Percentiles rank a stretch among this genome's conserved stretches.
phyloP scores from a whole-genome alignment of 2,888 invertebrate genomes.

The Spialia ferax region DNA sequence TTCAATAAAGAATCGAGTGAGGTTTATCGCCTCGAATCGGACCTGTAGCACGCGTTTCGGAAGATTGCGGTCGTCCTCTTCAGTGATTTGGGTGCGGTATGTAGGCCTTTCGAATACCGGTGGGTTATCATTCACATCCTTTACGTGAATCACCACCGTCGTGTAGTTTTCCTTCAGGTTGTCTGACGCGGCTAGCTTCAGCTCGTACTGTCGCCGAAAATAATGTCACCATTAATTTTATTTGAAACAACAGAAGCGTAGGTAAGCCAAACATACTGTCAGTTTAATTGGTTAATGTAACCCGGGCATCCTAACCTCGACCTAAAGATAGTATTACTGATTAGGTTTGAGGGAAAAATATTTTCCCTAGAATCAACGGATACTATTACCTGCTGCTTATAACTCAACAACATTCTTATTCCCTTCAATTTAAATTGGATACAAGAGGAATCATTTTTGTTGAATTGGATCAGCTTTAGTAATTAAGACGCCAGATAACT shows the following conservation, averaged over 20 bases:
- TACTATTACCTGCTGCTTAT: not conserved
- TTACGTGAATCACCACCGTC: constrained; percentile 98
- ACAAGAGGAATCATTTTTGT: not conserved
- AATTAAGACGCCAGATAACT: constrained; percentile 55
- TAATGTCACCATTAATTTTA: constrained; percentile 20
- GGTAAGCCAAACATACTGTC: not conserved
- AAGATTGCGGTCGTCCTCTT: constrained; percentile 97
- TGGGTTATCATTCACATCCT: constrained; percentile 99
- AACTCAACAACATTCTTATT: not conserved
- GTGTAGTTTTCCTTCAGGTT: constrained; percentile 99
- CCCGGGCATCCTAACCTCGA: too few relatives aligned
- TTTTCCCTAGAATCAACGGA: not conserved
- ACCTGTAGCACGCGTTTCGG: constrained; percentile 98
- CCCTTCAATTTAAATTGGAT: not conserved
- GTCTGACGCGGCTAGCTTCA: constrained; percentile 97
- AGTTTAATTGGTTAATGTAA: too few relatives aligned
- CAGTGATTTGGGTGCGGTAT: constrained; percentile 98
- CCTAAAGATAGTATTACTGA: too few relatives aligned
- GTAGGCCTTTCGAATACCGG: constrained; percentile 98
- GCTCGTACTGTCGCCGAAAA: constrained; percentile 91
- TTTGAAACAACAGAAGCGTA: not conserved
- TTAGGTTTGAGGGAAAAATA: too few relatives aligned
- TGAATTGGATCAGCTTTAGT: constrained; percentile 29
- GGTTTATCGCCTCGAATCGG: constrained; percentile 86
- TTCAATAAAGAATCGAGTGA: constrained; percentile 63